Evolutionary conservation across 2,797 vertebrate genomes (phyloP).

Genomic region (Jordanella pulchra): DNA sequence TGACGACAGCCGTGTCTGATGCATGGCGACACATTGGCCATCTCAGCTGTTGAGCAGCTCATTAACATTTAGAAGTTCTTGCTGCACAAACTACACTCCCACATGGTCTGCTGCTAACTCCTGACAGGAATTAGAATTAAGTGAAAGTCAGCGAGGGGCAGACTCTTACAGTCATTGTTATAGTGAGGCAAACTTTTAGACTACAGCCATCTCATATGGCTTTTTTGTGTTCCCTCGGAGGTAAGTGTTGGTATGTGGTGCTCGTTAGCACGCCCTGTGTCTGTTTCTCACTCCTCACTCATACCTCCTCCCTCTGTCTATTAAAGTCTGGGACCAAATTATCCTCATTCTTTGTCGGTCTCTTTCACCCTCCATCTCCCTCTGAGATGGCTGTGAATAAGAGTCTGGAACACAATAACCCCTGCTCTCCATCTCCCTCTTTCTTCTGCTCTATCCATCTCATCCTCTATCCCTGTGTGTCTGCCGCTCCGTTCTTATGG

Average conservation of each 20-base stretch:
- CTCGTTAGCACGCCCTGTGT: slow-evolving; percentile 69
- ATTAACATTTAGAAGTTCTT: slow-evolving; percentile 67
- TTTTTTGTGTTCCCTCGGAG: slow-evolving; percentile 57
- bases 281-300: slow-evolving; percentile 64
- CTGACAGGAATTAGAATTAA: slow-evolving; percentile 68
- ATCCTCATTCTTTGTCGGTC: slow-evolving; percentile 59
- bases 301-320: slow-evolving; percentile 58
- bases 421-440: slow-evolving; percentile 50
- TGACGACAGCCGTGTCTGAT: slow-evolving; percentile 42
- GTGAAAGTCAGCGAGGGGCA: slow-evolving; percentile 45
- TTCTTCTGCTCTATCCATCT: slow-evolving; percentile 43
- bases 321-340: slow-evolving; percentile 73
- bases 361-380: slow-evolving; percentile 62
- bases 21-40: slow-evolving; percentile 34
- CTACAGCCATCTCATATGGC: slow-evolving; percentile 35
- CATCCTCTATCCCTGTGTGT: slow-evolving; percentile 17
- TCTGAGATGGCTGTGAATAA: slow-evolving; percentile 53
- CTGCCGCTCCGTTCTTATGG: slow-evolving; percentile 60
- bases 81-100: slow-evolving; percentile 62
- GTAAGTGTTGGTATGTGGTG: slow-evolving; percentile 65
- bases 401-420: slow-evolving; percentile 72
- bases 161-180: slow-evolving; percentile 55
- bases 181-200: slow-evolving; percentile 50
- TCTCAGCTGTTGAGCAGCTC: slow-evolving; percentile 57
- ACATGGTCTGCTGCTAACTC: slow-evolving; percentile 50